These are phyloP conservation scores for Laterallus jamaicensis DNA, from an alignment of 2,113 vertebrate genomes.

Conservation along the genomic window DNA sequence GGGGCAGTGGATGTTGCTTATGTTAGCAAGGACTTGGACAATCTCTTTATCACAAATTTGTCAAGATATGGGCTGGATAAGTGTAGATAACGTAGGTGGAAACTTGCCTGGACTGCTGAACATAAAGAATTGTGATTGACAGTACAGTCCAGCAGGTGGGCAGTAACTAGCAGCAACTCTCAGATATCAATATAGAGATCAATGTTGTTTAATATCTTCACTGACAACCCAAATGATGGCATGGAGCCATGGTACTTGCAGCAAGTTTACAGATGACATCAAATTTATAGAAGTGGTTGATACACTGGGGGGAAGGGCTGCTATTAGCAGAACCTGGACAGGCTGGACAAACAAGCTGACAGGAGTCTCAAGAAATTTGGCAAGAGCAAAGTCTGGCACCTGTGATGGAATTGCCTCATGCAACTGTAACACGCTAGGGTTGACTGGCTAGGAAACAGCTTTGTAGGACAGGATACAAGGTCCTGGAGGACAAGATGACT, in stretches of 20 bases:
- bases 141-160: neutral
- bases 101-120: neutral
- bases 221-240: neutral
- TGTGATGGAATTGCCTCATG: neutral
- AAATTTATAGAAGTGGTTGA: neutral
- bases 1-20: neutral
- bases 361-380: neutral
- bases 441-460: neutral
- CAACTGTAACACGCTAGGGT: neutral
- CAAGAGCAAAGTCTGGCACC: neutral
- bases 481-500: neutral
- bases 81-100: neutral
- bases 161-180: neutral
- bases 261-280: neutral
- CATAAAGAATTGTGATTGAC: neutral
- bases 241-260: neutral
- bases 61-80: neutral
- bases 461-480: neutral
- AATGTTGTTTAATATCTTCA: neutral
- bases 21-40: neutral
- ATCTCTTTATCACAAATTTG: neutral
- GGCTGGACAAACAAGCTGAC: neutral
- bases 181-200: neutral
- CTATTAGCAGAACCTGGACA: neutral
- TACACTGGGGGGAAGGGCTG: neutral